Base-by-base conservation (phyloP, 2,113 vertebrate genomes). In the Saimiri boliviensis region DNA sequence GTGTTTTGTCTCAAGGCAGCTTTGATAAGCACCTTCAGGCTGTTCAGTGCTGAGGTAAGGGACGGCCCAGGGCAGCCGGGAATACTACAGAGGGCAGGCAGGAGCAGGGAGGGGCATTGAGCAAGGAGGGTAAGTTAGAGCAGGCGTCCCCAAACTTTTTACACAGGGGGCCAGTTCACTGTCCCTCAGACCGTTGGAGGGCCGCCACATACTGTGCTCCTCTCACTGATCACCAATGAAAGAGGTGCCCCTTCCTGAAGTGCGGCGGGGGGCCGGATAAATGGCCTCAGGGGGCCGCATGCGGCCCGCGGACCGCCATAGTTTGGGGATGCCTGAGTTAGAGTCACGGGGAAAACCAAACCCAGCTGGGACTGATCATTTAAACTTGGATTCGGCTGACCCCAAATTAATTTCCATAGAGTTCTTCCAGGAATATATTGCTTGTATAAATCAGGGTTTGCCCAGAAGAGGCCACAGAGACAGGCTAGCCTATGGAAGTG, bases 41-140 rank as follows among this genome's bases (percentile, higher is more conserved):
- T 87, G 96, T 92, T 95, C 20, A 71, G 91, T 83, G 89, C 76
- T 70, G 68, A 83, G 68, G 52, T 71, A 86, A 49, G 68, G 12
- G 66, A 82, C 58, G 70, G 83, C 76, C 58, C 42, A 40, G 66
- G 32, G 40, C 25, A 82, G 52, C 49, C n/a, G 11, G 86, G 58
- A 71, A 85, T 83, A 76, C n/a, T 16, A 42, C 0, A 4, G 35
- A 68, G 40, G 70, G 32, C 35, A 89, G 89, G 60, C 56, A 12
- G 19, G 21, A 32, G 5, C 12, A 6, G 52, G 35, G 42, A 70
- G 35, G 32, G n/a, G 42, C 49, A 68, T 6, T 49, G 35, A 93
- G 73, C 47, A 70, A 83, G 63, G 3, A n/a, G 60, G 32, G 84
- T 54, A 66, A 92, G 85, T 86, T 68, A 95, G 11, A 89, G 20